Evolutionary conservation across 2,113 vertebrate genomes (phyloP), one percentile per base, ranked within the genome.

Genomic region (Oreamnos americanus): DNA sequence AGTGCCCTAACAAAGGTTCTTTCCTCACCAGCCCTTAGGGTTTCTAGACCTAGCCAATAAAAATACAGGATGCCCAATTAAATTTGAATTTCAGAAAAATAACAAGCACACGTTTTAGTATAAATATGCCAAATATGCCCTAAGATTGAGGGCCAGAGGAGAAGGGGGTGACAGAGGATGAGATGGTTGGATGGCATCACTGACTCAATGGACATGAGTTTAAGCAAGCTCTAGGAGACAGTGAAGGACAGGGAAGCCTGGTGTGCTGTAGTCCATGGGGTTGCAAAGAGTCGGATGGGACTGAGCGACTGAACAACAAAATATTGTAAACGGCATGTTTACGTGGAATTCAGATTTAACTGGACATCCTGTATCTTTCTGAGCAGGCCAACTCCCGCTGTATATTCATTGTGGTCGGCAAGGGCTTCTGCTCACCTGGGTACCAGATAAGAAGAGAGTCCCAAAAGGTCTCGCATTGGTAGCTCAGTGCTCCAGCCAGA

Each of bases 301-400:
- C 33, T 36, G 64, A 67, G 64, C 1, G 2, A 36, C 64, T 67
- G 16, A 3, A 67, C 8, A 67, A 36, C 6, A 11, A 67, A 78
- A 21, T 62, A 62, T 55, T 85, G 33, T 30, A 79, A 76, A 76
- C 7, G 33, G 19, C 2, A 2, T 6, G 39, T 57, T 51, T 74
- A 7, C 6, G 1, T 60, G 78, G 82, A 92, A 30, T 26, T 39
- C 62, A 87, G 21, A 21, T 10, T 15, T 55, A 43, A 28, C 21
- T 0, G 11, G 74, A 28, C 0, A 4, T 62, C 23, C 11, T 14
- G 14, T 19, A 45, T 79, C 53, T 74, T 11, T 33, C 19, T 0
- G 1, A 49, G 49, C 1, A 13, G 4, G 4, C 9, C 4, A 2
- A 2, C 57, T 90, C 74, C 7, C 2, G 1, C 36, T 4, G 25